A percentile compares a stretch with the other conserved stretches of the same genome.
Evolutionary conservation across 1,140 invertebrate species (phyloP).

Genomic region (Aphelenchoides besseyi): DNA sequence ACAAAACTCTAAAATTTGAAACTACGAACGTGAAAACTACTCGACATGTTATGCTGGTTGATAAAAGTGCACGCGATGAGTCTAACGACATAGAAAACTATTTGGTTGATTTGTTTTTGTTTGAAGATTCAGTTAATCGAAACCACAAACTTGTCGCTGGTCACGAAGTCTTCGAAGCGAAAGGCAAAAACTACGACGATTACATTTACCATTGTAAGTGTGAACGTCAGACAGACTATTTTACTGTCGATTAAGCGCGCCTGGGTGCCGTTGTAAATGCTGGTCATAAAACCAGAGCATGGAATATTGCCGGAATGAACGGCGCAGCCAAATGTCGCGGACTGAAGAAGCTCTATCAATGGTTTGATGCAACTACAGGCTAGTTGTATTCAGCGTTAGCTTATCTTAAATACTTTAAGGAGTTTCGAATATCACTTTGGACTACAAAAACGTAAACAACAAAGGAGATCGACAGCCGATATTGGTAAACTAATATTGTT

Average conservation of each 20-base stretch:
- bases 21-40: too few relatives aligned
- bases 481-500: too few relatives aligned
- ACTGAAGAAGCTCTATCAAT: conserved; percentile 13
- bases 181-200: not conserved
- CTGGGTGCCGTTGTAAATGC: not conserved
- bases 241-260: too few relatives aligned
- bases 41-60: too few relatives aligned
- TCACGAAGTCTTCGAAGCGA: not conserved
- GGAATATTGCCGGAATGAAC: not conserved
- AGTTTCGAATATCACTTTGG: not conserved
- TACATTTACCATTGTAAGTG: conserved; percentile 5
- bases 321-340: not conserved
- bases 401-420: too few relatives aligned
- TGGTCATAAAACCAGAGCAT: not conserved
- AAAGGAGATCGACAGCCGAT: not conserved
- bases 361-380: not conserved
- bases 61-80: too few relatives aligned
- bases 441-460: conserved; percentile 1
- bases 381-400: too few relatives aligned
- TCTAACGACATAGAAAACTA: not conserved
- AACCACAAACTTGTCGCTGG: not conserved
- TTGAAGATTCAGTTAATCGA: not conserved
- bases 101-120: not conserved
- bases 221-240: too few relatives aligned
- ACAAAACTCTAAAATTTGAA: too few relatives aligned